Evolutionary conservation across 53 echinoderm and acorn worm genomes (phyloP).

Genomic region (Echinarachnius parma): DNA sequence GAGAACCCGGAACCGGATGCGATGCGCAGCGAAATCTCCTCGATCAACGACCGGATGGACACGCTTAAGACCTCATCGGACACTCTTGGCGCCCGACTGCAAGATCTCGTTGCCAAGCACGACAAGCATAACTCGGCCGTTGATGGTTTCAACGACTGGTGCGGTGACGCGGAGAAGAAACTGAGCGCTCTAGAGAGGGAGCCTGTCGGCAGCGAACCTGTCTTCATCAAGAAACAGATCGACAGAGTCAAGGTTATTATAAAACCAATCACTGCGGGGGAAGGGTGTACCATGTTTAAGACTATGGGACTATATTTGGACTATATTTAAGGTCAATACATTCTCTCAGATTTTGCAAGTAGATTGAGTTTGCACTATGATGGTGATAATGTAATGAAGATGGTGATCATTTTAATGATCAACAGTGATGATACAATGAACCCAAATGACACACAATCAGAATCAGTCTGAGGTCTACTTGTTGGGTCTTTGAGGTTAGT

Average conservation of each 20-base stretch:
- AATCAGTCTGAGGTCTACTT: too few relatives aligned
- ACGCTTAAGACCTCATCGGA: constrained; percentile 54
- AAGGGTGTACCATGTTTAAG: too few relatives aligned
- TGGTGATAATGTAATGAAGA: too few relatives aligned
- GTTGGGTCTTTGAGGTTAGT: too few relatives aligned
- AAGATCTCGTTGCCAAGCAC: constrained; percentile 75
- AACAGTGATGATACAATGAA: too few relatives aligned
- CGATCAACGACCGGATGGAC: constrained; percentile 68
- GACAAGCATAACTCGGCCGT: constrained; percentile 73
- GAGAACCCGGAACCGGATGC: constrained; percentile 69
- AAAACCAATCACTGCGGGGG: too few relatives aligned
- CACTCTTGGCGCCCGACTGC: constrained; percentile 57
- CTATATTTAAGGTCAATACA: too few relatives aligned
- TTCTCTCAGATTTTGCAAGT: too few relatives aligned
- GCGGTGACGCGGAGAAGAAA: constrained; percentile 77
- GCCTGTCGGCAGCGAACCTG: constrained; percentile 77
- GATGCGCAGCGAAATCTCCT: constrained; percentile 55
- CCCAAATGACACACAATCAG: too few relatives aligned
- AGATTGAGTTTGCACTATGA: too few relatives aligned
- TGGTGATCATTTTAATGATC: too few relatives aligned
- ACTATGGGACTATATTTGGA: too few relatives aligned
- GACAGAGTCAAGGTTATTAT: constrained; percentile 74
- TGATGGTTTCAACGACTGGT: constrained; percentile 66
- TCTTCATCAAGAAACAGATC: constrained; percentile 88
- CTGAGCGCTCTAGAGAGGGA: constrained; percentile 67